Evolutionary conservation across 2,888 invertebrate species (phyloP).

Genomic region (Neoaliturus tenellus): DNA sequence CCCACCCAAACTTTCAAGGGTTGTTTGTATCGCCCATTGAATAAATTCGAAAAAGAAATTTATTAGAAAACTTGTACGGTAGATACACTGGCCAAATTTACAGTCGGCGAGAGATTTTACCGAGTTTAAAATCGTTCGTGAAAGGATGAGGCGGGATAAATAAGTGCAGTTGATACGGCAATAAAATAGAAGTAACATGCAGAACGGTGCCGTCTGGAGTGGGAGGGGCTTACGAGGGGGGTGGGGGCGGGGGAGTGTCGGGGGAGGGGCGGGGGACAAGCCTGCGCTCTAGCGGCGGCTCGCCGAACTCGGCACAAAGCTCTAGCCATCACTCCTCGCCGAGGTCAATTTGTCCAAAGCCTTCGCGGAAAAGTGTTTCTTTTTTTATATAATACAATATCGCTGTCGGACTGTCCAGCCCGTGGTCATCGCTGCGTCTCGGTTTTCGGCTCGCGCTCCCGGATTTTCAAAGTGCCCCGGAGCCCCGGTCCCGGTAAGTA

Average conservation of each 20-base stretch:
- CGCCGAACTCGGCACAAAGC: constrained; percentile 56
- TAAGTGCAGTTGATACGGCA: constrained; percentile 53
- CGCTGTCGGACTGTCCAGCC: background rate
- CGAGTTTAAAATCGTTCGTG: constrained; percentile 53
- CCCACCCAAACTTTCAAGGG: background rate
- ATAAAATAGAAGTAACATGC: constrained; percentile 53
- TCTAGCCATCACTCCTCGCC: constrained; percentile 53
- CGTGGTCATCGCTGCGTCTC: background rate
- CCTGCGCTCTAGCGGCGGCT: constrained; percentile 58
- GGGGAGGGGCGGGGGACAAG: constrained; percentile 54
- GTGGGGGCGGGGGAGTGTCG: constrained; percentile 34
- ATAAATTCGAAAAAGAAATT: constrained; percentile 36
- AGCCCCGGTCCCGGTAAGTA: constrained; percentile 42
- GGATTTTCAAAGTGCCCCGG: constrained; percentile 46
- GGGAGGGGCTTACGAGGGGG: background rate
- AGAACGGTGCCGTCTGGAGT: constrained; percentile 22
- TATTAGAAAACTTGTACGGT: constrained; percentile 46
- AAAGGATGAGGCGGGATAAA: constrained; percentile 53
- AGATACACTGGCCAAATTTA: constrained; percentile 52
- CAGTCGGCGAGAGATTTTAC: constrained; percentile 49
- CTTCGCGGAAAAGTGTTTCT: constrained; percentile 58
- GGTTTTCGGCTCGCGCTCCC: background rate
- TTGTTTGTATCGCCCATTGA: constrained; percentile 21
- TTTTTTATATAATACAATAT: constrained; percentile 51
- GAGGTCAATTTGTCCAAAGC: constrained; percentile 58